Evolutionary conservation across 2,888 invertebrate species (phyloP), one percentile per base, ranked within the genome.

Genomic region (Drosophila seclusa): DNA sequence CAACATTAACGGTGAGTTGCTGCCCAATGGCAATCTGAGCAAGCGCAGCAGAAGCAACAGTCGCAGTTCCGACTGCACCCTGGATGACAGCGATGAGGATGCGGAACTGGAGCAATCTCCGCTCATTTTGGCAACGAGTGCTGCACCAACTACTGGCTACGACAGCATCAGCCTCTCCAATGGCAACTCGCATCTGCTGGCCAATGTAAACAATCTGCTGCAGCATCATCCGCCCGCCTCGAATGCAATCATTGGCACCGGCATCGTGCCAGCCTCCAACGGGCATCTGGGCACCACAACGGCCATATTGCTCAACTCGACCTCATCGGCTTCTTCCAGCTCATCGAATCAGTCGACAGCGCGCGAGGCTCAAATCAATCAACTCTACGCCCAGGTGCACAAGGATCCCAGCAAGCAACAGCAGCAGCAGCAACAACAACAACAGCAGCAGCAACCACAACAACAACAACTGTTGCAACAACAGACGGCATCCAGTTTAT

Each of bases 341-440:
- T 90, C 90, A 11, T 88, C 87, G 62, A 90, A 82, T 69, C 87
- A 87, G 62, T 87, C 87, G 38, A 89, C 86, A 55, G 87, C 89
- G n/a, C 92, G 92, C 32, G 92, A 92, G 78, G 92, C 92, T 62
- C 92, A 92, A 78, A 92, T 93, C 67, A 93, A 93, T 84, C 93
- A 93, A 76, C 91, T 94, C 34, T 94, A 94, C 82, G 94, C 94
- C 13, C 94, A 94, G 87, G 94, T 95, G 58, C 94, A 94, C 90
- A 94, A 94, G 89, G 94, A 94, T 82, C 92, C 93, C 82, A 92
- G 87, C 90, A 87, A 84, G 77, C 91, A 88, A 27, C 88, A 86
- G 59, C 90, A 84, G 29, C 79, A 83, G 18, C 73, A 73, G n/a
- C 77, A 66, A 16, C 72, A 54, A 1, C 34, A 83, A 72, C 90